Evolutionary conservation across 2,113 vertebrate genomes (phyloP).

Genomic region (Pseudorectes ferrugineus): DNA sequence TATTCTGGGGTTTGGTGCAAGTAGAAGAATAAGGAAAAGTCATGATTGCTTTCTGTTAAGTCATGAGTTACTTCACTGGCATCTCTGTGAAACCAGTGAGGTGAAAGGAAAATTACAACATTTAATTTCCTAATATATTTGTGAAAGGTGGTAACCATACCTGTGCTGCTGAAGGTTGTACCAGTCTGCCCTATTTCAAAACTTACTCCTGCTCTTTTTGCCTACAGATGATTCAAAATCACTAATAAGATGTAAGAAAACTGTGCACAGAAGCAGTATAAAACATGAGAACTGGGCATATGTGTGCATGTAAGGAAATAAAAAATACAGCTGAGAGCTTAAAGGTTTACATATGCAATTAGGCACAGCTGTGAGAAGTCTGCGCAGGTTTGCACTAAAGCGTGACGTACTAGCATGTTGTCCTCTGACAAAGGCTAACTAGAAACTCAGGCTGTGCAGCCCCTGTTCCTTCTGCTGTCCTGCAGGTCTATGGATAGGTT

Average conservation of each 20-base stretch:
- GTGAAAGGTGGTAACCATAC: neutral
- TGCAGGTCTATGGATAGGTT: neutral
- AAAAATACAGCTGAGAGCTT: neutral
- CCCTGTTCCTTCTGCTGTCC: neutral
- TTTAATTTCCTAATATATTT: neutral
- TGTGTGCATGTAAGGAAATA: neutral
- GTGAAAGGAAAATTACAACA: neutral
- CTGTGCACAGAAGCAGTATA: neutral
- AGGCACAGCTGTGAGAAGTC: neutral
- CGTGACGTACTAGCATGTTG: neutral
- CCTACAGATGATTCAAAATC: neutral
- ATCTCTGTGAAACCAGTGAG: neutral
- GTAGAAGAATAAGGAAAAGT: neutral
- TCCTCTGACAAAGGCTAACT: neutral
- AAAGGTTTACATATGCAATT: neutral
- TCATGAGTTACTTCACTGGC: neutral
- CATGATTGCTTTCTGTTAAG: neutral
- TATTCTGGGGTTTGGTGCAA: neutral
- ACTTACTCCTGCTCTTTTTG: neutral
- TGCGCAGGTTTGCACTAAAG: neutral
- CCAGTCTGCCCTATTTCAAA: neutral
- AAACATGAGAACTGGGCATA: neutral
- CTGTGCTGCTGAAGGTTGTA: neutral
- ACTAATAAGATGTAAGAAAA: neutral
- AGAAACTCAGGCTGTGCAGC: neutral